Percentiles rank a stretch among this genome's conserved stretches.
These are phyloP conservation scores for Pristionchus exspectatus DNA, from an alignment of 2,888 invertebrate species.

Conservation along the genomic window DNA sequence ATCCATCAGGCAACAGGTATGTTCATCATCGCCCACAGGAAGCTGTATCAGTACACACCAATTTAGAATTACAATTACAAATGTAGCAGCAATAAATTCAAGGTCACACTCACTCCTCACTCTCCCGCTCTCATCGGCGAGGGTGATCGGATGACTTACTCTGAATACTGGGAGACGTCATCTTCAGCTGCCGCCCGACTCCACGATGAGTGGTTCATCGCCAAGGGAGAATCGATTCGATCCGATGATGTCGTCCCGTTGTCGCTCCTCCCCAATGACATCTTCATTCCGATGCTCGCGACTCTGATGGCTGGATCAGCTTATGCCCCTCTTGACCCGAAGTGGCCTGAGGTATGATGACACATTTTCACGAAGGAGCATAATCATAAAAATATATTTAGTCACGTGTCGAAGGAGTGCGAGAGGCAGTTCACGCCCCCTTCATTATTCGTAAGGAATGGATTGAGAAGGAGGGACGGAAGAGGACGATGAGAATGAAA, in stretches of 20 bases:
- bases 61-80: no score
- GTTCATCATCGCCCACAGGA: no score
- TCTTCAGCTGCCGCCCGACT: constrained; percentile 29
- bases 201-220: constrained; percentile 44
- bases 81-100: background rate
- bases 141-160: constrained; percentile 34
- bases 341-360: constrained; percentile 60
- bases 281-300: constrained; percentile 60
- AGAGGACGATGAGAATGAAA: constrained; percentile 3
- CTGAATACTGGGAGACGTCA: constrained; percentile 41
- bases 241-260: constrained; percentile 62
- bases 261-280: constrained; percentile 53
- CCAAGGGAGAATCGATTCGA: constrained; percentile 33
- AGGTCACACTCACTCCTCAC: background rate
- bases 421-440: constrained; percentile 49
- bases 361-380: background rate
- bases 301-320: constrained; percentile 60
- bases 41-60: no score
- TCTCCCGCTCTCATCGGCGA: background rate
- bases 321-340: constrained; percentile 68
- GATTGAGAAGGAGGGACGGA: constrained; percentile 27
- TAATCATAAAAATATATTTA: background rate
- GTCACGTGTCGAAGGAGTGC: constrained; percentile 44
- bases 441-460: constrained; percentile 18
- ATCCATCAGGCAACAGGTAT: constrained; percentile 6